Base-by-base conservation (phyloP, 1,140 invertebrate genomes). In the Hycleus cichorii region DNA sequence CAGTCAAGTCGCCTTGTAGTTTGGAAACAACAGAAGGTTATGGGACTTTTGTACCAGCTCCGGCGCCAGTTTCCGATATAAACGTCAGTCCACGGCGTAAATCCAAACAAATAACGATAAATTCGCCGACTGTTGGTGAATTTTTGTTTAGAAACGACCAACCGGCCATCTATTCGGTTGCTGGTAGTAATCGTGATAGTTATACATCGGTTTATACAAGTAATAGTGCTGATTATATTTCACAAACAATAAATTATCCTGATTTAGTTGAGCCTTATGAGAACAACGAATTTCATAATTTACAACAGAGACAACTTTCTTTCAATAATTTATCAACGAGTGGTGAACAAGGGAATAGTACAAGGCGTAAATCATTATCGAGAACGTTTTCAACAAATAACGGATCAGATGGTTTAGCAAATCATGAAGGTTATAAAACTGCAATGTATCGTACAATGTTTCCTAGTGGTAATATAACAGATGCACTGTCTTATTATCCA, bases 401-500 rank as follows among this genome's bases (percentile, higher is more conserved):
- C 12, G 72, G 76, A 25, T 77, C 74, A 43, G 80, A 85, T 52
- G 73, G 76, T 18, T 71, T 83, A 56, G 73, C 78, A 58, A 80
- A 83, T 65, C 80, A 84, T 70, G 86, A 87, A 62, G 80, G 78
- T 43, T 85, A 85, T 67, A 86, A 86, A 75, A 75, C 74, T 24
- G 77, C 78, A 2, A 78, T 82, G 70, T 83, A 85, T 66, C 76
- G 83, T 32, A 79, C 80, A 10, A 85, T 81, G 76, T 87, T 86
- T 70, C 85, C 85, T 39, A 80, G 82, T 1, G 82, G 83, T 11
- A 87, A 87, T 69, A 82, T 88, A 26, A 89, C 86, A 0, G 86
- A 89, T 68, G 86, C 86, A 12, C 72, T 88, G 40, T 84, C 84
- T 0, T 89, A 89, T 60, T 88, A 89, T 72, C 86, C 86, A 45